A percentile compares a stretch with the other conserved stretches of the same genome.
phyloP scores from a whole-genome alignment of 2,113 vertebrate species.

The Apteryx mantelli region DNA sequence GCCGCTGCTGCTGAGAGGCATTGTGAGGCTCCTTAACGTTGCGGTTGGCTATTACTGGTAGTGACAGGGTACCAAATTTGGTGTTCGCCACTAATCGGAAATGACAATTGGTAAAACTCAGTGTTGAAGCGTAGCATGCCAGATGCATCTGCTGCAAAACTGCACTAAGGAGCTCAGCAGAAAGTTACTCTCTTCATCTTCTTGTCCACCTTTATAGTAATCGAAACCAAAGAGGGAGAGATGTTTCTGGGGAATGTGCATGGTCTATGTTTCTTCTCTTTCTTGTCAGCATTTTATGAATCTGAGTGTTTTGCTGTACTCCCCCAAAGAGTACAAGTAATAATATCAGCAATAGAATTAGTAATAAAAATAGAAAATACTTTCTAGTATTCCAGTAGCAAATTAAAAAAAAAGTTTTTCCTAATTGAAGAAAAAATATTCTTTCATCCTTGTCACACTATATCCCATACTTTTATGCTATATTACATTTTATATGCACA shows the following conservation, averaged over 20 bases:
- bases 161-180: background rate
- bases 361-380: background rate
- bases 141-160: background rate
- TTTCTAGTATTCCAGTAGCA: background rate
- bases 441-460: background rate
- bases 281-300: background rate
- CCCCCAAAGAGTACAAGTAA: background rate
- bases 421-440: background rate
- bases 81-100: background rate
- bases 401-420: background rate
- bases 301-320: background rate
- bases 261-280: background rate
- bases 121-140: background rate
- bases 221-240: background rate
- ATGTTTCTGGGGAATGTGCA: background rate
- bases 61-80: background rate
- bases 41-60: background rate
- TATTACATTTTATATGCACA: background rate
- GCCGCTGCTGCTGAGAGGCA: background rate
- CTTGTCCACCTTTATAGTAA: background rate
- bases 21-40: background rate
- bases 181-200: background rate
- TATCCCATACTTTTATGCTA: background rate
- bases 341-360: background rate
- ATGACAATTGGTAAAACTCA: background rate